Evolutionary conservation across 2,888 invertebrate species (phyloP), one percentile per base, ranked within the genome.

Genomic region (Ormia ochracea): DNA sequence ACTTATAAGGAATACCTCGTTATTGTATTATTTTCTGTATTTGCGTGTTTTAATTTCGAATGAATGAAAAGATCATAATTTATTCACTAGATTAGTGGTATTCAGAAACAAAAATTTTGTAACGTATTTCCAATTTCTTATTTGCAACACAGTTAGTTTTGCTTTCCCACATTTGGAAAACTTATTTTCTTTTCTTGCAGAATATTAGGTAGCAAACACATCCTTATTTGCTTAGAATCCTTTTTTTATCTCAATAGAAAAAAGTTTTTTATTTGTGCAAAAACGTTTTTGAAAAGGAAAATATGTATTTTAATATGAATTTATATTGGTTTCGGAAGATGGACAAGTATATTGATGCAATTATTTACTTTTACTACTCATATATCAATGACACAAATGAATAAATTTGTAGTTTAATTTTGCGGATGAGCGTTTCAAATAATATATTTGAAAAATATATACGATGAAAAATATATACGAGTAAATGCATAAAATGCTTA

Each of bases 31-130:
- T 26, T 56, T 17, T 21, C 7, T 1, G 1, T 10, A n/a, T 10
- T 14, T 9, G 10, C 48, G 10, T n/a, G 14, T 23, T 12, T 50
- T 23, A 43, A 6, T 31, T 6, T 23, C 23, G 12, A 50, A 41
- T 50, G 48, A 48, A 21, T 66, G 82, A 74, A 83, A 83, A 85
- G 83, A 85, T 87, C 84, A 86, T 87, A 82, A 84, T 85, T 87
- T 88, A 88, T 87, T 87, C 83, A 88, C 72, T 80, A 80, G 75
- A 78, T 82, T 79, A 82, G 54, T 77, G 75, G 78, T 80, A 72
- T 79, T 82, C 78, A 81, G 72, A 74, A 52, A 19, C 38, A 19
- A 31, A 63, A 56, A 63, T 78, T 26, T 61, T 68, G 45, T 26
- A 36, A 58, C 56, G 66, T 52, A 5, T 59, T 59, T 19, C 19